Conservation (phyloP, 2,888 invertebrate genomes). For the Drosophila siamana region DNA sequence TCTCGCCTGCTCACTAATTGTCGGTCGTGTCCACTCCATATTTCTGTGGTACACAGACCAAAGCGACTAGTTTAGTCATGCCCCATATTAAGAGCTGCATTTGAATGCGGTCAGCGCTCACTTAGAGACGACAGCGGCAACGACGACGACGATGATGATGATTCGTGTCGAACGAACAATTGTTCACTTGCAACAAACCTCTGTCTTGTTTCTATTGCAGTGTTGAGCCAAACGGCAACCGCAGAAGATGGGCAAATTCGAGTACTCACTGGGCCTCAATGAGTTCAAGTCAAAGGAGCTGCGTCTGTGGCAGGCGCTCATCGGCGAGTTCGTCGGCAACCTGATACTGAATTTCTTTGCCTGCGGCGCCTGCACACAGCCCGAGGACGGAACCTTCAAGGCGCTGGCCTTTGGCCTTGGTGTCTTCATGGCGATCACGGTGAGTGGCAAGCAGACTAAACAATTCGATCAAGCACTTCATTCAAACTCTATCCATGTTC, state of each 20-base stretch:
- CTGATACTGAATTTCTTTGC: constrained; percentile 95
- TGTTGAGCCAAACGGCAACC: constrained; percentile 26
- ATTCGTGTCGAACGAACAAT: constrained; percentile 58
- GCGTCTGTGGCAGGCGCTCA: constrained; percentile 91
- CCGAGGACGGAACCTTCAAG: constrained; percentile 87
- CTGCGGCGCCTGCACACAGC: constrained; percentile 91
- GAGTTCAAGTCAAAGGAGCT: constrained; percentile 89
- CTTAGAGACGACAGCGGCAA: constrained; percentile 16
- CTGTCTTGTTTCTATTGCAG: constrained; percentile 44
- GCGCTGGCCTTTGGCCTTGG: constrained; percentile 94
- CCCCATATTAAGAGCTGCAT: constrained; percentile 46
- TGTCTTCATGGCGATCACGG: constrained; percentile 93
- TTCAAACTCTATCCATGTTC: no score
- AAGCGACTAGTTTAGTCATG: constrained; percentile 20
- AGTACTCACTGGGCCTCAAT: constrained; percentile 89
- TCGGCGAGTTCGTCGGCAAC: constrained; percentile 95
- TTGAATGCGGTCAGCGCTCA: constrained; percentile 58
- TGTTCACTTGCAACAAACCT: constrained; percentile 47
- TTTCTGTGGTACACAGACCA: not conserved
- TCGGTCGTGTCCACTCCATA: constrained; percentile 1
- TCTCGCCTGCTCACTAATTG: constrained; percentile 3
- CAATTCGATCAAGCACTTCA: no score
- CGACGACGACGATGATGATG: not conserved
- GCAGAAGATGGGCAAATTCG: constrained; percentile 86
- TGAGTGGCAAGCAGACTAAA: constrained; percentile 85